phyloP scores from a whole-genome alignment of 2,797 vertebrate species.

The Sebastes flavidus region DNA sequence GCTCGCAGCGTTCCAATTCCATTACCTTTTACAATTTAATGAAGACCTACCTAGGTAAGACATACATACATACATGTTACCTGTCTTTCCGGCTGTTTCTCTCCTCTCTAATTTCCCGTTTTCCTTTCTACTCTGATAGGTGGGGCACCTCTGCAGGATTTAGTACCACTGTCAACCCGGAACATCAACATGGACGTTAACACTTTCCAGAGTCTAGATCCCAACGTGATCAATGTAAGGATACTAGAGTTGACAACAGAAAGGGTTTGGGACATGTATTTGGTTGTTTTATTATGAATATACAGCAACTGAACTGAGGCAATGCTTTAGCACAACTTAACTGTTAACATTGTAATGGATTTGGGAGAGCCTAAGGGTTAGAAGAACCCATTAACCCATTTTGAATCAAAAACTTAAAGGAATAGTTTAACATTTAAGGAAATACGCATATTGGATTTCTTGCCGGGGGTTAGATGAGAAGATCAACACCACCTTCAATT shows the following conservation, averaged over 20 bases:
- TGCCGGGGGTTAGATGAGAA: neutral
- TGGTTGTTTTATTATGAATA: neutral
- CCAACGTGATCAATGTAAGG: slow-evolving; percentile 62
- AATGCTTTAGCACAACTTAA: neutral
- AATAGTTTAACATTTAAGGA: neutral
- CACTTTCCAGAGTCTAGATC: slow-evolving; percentile 60
- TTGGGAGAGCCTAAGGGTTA: neutral
- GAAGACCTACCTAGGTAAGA: slow-evolving; percentile 62
- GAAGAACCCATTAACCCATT: neutral
- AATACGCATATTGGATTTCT: neutral
- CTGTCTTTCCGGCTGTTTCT: neutral
- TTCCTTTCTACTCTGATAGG: slow-evolving; percentile 34
- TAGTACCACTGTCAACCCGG: slow-evolving; percentile 48
- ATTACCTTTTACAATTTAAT: slow-evolving; percentile 57
- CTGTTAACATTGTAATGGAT: neutral
- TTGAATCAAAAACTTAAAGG: neutral
- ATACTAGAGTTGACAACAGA: neutral
- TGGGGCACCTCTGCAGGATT: slow-evolving; percentile 61
- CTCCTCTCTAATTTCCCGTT: neutral
- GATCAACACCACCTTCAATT: neutral
- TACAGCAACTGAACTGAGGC: neutral
- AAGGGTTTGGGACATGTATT: neutral
- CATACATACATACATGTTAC: neutral
- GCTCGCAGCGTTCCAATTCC: neutral
- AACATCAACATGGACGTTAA: slow-evolving; percentile 67